These are phyloP conservation scores for Apantesis nais DNA, from an alignment of 2,888 invertebrate genomes.

Conservation along the genomic window DNA sequence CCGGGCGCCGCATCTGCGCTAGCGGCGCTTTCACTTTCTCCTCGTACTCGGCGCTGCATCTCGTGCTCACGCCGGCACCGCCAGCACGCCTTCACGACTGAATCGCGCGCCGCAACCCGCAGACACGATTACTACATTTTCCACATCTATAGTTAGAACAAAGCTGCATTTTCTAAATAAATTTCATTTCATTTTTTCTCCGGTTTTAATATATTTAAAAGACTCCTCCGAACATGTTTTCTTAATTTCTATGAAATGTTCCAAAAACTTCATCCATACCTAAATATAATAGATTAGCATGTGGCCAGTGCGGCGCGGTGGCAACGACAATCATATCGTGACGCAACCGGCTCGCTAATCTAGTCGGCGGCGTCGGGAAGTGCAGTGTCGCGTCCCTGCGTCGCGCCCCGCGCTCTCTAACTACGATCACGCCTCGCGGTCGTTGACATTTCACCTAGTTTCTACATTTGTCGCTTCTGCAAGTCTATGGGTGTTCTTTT, in stretches of 20 bases:
- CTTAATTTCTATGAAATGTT: conserved; percentile 30
- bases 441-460: conserved; percentile 85
- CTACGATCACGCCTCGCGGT: conserved; percentile 79
- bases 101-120: conserved; percentile 55
- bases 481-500: conserved; percentile 74
- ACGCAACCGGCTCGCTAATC: conserved; percentile 85
- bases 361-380: conserved; percentile 85
- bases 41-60: conserved; percentile 70
- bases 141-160: conserved; percentile 65
- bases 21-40: conserved; percentile 83
- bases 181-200: conserved; percentile 26
- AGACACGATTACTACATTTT: conserved; percentile 72
- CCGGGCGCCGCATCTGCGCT: conserved; percentile 82
- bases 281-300: conserved; percentile 62
- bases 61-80: conserved; percentile 57
- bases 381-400: conserved; percentile 85
- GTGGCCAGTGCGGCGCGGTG: conserved; percentile 57
- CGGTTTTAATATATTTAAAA: conserved; percentile 27
- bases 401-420: conserved; percentile 76
- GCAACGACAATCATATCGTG: conserved; percentile 72
- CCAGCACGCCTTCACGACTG: conserved; percentile 53
- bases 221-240: conserved; percentile 20
- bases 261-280: conserved; percentile 46
- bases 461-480: conserved; percentile 78
- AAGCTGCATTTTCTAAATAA: conserved; percentile 33